Evolutionary conservation across 1,140 invertebrate genomes (phyloP).

Genomic region (Panagrolaimus sp.): DNA sequence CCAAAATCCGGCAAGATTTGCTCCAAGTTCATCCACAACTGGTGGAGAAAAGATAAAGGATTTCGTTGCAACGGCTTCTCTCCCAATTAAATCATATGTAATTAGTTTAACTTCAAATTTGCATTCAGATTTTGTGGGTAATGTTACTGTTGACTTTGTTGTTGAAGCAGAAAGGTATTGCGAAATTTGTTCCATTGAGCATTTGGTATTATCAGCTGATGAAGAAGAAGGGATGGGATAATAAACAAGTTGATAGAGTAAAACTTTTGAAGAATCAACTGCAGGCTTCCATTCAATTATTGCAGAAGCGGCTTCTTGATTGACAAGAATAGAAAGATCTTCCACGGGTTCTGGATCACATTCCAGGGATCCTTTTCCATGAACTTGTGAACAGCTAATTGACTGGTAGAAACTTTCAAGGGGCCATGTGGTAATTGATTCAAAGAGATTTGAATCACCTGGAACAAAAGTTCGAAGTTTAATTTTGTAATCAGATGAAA

Average conservation of each 20-base stretch:
- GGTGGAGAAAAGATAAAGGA: not conserved
- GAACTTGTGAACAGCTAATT: not conserved
- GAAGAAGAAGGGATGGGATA: not conserved
- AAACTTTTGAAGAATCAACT: not conserved
- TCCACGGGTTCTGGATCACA: constrained; percentile 1
- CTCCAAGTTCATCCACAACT: not conserved
- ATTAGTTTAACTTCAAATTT: constrained; percentile 4
- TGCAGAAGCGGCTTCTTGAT: not conserved
- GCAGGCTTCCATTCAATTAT: not conserved
- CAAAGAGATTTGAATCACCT: not conserved
- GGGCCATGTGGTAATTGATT: not conserved
- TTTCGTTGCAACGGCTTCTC: not conserved
- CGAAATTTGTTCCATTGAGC: not conserved
- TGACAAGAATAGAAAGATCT: not conserved
- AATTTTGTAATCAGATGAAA: not conserved
- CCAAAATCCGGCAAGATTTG: not conserved
- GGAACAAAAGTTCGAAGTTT: not conserved
- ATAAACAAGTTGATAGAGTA: constrained; percentile 11
- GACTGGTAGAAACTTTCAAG: not conserved
- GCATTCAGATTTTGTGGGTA: not conserved
- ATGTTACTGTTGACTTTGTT: not conserved
- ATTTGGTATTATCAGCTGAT: not conserved
- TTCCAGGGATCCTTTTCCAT: constrained; percentile 7
- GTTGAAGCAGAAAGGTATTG: not conserved
- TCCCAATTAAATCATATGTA: constrained; percentile 9